phyloP scores from a whole-genome alignment of 2,113 vertebrate species.

The Isichthys henryi region DNA sequence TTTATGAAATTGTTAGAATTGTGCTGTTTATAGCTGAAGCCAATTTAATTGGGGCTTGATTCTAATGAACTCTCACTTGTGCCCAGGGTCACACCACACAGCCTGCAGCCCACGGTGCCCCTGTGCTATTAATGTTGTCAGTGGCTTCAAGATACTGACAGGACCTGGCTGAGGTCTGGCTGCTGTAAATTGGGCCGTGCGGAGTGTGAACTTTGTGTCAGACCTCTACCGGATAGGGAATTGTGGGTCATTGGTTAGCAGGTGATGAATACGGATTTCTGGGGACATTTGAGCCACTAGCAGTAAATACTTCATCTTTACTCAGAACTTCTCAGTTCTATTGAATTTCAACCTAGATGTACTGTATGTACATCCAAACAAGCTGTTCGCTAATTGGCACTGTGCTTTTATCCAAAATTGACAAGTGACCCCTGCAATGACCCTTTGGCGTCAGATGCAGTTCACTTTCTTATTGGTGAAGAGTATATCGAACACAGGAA shows the following conservation, averaged over 20 bases:
- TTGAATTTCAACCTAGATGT: neutral
- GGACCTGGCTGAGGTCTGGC: neutral
- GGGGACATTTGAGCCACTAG: neutral
- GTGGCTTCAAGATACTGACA: neutral
- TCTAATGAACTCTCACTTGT: neutral
- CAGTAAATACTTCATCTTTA: neutral
- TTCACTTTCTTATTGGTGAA: neutral
- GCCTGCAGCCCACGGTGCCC: neutral
- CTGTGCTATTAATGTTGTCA: neutral
- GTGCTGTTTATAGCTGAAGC: neutral
- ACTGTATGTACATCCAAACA: neutral
- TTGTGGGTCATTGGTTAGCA: neutral
- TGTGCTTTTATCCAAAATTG: neutral
- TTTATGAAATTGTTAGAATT: neutral
- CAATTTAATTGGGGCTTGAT: neutral
- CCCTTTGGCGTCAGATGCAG: neutral
- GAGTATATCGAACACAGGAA: neutral
- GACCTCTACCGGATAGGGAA: neutral
- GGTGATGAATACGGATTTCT: neutral
- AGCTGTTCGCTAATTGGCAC: neutral
- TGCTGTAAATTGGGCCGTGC: neutral
- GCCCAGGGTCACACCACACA: neutral
- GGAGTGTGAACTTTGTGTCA: neutral
- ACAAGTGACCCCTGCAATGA: neutral
- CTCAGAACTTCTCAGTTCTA: neutral